These are phyloP conservation scores for Enteromius treurensis DNA, from an alignment of 2,797 vertebrate genomes.

Conservation along the genomic window DNA sequence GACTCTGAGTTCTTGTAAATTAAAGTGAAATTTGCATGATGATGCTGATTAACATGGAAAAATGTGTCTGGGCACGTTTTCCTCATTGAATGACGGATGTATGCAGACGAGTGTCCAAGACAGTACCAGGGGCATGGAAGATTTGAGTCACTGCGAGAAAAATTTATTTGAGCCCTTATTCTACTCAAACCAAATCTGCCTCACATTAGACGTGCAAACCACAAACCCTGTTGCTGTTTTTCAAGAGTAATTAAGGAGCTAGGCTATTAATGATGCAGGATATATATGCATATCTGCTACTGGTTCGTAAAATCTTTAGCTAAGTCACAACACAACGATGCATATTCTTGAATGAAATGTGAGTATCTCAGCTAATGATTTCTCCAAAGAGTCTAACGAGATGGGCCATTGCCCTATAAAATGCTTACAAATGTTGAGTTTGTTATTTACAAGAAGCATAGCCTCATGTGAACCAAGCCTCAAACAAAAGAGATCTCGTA, in stretches of 20 bases:
- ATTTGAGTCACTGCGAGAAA: neutral
- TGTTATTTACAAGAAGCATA: neutral
- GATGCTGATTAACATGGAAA: slow-evolving; percentile 19
- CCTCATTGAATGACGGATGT: neutral
- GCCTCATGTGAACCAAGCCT: slow-evolving; percentile 3
- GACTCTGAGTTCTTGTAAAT: neutral
- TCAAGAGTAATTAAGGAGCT: neutral
- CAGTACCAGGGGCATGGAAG: neutral
- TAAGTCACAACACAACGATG: neutral
- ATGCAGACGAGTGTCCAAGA: neutral
- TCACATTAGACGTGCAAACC: neutral
- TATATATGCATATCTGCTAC: neutral
- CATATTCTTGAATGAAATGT: neutral
- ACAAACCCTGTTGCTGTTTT: neutral
- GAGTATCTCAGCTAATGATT: neutral
- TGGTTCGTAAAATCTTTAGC: neutral
- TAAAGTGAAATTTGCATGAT: neutral
- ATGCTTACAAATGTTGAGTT: neutral
- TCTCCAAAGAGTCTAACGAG: neutral
- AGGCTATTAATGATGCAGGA: neutral
- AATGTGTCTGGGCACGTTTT: slow-evolving; percentile 18
- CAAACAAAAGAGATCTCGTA: neutral
- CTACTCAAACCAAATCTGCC: slow-evolving; percentile 6
- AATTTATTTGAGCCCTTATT: neutral
- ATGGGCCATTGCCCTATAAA: neutral